Evolutionary conservation across 2,797 vertebrate genomes (phyloP).

Genomic region (Ataeniobius toweri): DNA sequence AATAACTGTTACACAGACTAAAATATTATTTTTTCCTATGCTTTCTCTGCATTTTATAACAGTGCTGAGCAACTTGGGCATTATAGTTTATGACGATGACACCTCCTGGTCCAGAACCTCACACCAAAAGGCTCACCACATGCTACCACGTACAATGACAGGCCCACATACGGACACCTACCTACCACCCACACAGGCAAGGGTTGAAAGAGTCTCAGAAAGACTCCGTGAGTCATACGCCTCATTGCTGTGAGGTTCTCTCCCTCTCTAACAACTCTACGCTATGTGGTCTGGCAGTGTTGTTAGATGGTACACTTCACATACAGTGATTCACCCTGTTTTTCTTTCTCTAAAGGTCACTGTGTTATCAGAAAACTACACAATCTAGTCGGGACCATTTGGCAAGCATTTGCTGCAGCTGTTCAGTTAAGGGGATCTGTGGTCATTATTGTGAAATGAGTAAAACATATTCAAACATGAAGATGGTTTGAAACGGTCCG

Average conservation of each 20-base stretch:
- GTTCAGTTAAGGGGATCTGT: constrained; percentile 10
- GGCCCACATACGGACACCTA: constrained; percentile 60
- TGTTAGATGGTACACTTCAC: constrained; percentile 57
- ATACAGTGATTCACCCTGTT: constrained; percentile 58
- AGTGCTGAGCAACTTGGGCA: background rate
- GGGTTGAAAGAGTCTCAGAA: constrained; percentile 48
- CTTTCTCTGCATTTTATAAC: background rate
- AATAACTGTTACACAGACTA: background rate
- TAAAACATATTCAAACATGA: no score
- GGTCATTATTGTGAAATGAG: constrained; percentile 26
- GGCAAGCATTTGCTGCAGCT: constrained; percentile 9
- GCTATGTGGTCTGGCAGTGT: constrained; percentile 57
- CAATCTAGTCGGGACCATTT: constrained; percentile 43
- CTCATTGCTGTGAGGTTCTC: constrained; percentile 54
- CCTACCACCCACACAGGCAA: constrained; percentile 37
- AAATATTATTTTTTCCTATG: no score
- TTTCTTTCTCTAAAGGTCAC: constrained; percentile 63
- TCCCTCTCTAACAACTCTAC: constrained; percentile 50
- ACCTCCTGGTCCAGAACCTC: constrained; percentile 24
- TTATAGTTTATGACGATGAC: constrained; percentile 11
- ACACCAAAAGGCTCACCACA: constrained; percentile 43
- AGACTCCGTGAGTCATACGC: constrained; percentile 70
- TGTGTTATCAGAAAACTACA: constrained; percentile 45
- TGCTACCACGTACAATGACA: constrained; percentile 44
- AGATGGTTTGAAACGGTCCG: no score